phyloP scores from a whole-genome alignment of 2,797 vertebrate species.

The Coreius guichenoti region DNA sequence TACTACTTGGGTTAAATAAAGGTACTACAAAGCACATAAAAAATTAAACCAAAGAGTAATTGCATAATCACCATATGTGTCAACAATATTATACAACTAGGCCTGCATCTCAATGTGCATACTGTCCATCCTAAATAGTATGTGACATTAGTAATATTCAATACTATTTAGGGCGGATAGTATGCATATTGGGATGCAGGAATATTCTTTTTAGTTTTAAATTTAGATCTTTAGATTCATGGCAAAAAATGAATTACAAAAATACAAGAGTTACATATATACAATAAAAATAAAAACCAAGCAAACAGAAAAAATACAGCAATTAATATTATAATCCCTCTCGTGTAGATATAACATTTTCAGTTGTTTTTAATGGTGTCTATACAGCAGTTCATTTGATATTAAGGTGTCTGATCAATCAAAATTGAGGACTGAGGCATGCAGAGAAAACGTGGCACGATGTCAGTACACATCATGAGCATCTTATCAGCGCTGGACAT shows the following conservation, averaged over 20 bases:
- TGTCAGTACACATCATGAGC: neutral
- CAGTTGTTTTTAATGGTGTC: neutral
- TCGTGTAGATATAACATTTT: neutral
- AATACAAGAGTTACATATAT: no score
- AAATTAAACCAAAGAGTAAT: neutral
- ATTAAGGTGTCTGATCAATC: neutral
- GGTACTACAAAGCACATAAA: neutral
- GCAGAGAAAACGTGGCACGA: neutral
- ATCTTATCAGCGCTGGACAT: constrained; percentile 1
- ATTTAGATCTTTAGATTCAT: neutral
- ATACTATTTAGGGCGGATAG: no score
- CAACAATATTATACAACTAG: neutral
- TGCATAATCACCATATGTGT: neutral
- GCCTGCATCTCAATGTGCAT: no score
- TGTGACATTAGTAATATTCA: no score
- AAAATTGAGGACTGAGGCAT: neutral
- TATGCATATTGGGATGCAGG: no score
- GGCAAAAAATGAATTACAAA: no score
- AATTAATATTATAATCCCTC: no score
- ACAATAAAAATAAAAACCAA: no score
- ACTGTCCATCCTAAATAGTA: no score
- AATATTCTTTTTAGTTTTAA: neutral
- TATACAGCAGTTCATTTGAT: neutral
- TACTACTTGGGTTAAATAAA: neutral
- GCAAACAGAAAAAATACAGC: no score